Evolutionary conservation across 2,797 vertebrate genomes (phyloP), one percentile per base, ranked within the genome.

Genomic region (Tolypeutes matacus): DNA sequence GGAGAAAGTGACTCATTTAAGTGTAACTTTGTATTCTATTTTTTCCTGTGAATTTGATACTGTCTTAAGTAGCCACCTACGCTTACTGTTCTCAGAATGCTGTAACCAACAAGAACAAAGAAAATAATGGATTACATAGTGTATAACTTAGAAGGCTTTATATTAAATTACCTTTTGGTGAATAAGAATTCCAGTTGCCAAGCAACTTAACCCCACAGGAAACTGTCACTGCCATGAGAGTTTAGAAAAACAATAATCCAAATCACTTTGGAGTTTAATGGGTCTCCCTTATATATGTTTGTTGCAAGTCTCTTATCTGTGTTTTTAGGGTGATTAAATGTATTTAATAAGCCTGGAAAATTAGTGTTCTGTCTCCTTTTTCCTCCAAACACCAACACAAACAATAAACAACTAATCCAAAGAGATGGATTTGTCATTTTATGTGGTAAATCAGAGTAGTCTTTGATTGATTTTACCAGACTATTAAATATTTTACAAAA

Each of bases 171-270:
- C 94, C 77, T 88, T 25, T 58, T 93, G 90, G 90, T 96, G 96
- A 97, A 95, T 95, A 92, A 97, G 97, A 97, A 90, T 73, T 96
- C 86, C 51, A 90, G 98, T 98, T 98, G 97, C 98, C 96, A 95
- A 93, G 98, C 72, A 77, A 97, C 97, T 13, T 72, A 64, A 39
- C 60, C 76, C 29, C 56, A 36, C 42, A 89, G 95, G 96, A 96
- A 89, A 89, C 94, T 72, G 94, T 95, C 85, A 96, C 10, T 82
- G 91, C 97, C 97, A 95, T 93, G 96, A 97, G 77, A 82, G 53
- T 95, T 89, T 34, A 91, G 92, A 76, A 62, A 51, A 88, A 92
- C 39, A 88, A 15, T 82, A 46, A 93, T 94, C 5, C 31, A 72
- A 62, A 58, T 62, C 27, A 72, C 58, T 86, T 67, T 64, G 87